These are phyloP conservation scores for Amblyornis subalaris DNA, from an alignment of 2,113 vertebrate species.

Conservation along the genomic window DNA sequence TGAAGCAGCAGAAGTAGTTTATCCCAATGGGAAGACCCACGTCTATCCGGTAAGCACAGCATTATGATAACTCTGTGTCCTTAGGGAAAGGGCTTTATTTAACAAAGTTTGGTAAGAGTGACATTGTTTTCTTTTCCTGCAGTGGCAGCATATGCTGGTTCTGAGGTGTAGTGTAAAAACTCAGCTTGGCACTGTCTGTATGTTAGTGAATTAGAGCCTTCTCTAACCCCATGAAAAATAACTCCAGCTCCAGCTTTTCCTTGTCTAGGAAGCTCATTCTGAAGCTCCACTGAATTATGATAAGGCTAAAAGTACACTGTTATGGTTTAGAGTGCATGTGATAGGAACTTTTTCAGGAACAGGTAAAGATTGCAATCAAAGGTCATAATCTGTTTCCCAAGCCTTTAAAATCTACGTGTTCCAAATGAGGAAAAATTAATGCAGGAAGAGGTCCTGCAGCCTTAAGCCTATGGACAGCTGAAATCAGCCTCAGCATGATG, in stretches of 20 bases:
- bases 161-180: neutral
- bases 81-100: neutral
- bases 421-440: neutral
- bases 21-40: constrained; percentile 82
- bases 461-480: neutral
- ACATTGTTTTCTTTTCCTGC: neutral
- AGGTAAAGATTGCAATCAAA: neutral
- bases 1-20: constrained; percentile 88
- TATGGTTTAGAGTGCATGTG: neutral
- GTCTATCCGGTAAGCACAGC: constrained; percentile 79
- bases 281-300: neutral
- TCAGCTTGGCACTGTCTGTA: neutral
- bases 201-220: neutral
- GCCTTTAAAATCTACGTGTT: neutral
- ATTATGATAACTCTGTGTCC: neutral
- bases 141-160: neutral
- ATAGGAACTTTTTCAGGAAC: neutral
- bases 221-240: neutral
- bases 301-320: neutral
- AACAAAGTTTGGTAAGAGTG: neutral
- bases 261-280: neutral
- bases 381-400: neutral
- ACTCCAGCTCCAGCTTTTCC: neutral
- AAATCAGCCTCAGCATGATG: constrained; percentile 1
- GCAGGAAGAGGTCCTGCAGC: neutral